phyloP scores from a whole-genome alignment of 2,113 vertebrate species.

The Rhinolophus sinicus region DNA sequence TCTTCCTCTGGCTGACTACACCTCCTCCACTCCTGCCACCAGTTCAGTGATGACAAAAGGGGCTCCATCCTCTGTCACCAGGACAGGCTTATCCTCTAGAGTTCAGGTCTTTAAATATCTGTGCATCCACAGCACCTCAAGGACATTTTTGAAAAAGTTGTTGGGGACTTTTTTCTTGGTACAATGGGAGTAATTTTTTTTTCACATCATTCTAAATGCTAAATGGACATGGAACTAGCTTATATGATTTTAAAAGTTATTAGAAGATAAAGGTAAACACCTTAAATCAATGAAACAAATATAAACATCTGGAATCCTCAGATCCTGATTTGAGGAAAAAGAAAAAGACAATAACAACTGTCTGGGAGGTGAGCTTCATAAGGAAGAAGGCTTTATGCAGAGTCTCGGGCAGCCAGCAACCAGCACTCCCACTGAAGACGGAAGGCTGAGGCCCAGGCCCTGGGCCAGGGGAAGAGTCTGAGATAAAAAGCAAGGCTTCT shows the following conservation, averaged over 20 bases:
- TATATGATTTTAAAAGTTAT: neutral
- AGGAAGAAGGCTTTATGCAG: neutral
- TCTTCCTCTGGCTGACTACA: rapidly evolving
- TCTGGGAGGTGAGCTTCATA: neutral
- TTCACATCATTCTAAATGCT: neutral
- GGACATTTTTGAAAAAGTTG: neutral
- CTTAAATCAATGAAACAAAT: neutral
- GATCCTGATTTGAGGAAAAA: no score
- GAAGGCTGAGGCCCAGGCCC: neutral
- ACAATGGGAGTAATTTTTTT: neutral
- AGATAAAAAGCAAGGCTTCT: neutral
- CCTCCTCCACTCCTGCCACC: rapidly evolving
- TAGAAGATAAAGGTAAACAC: neutral
- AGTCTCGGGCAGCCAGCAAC: neutral
- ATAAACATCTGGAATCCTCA: neutral
- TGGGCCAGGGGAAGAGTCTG: neutral
- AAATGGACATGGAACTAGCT: neutral
- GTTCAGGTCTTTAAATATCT: neutral
- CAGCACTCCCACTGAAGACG: neutral
- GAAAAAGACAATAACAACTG: neutral
- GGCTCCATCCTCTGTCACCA: neutral
- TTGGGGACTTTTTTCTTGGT: neutral
- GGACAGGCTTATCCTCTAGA: neutral
- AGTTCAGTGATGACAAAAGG: no score
- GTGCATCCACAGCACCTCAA: neutral